These are phyloP conservation scores for Campylomormyrus numenius DNA, from an alignment of 2,113 vertebrate genomes.

Conservation along the genomic window DNA sequence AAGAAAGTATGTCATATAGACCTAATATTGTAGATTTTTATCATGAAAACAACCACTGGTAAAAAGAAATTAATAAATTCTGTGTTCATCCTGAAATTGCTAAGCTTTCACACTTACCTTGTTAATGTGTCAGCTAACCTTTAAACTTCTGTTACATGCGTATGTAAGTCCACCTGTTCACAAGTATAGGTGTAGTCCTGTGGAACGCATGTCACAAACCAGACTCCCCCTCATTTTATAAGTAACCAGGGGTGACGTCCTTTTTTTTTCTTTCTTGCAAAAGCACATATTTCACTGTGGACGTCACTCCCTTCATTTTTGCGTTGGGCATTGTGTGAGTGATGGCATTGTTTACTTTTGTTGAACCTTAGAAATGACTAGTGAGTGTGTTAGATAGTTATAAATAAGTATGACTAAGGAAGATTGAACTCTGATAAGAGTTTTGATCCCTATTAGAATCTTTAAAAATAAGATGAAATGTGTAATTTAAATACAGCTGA, in stretches of 20 bases:
- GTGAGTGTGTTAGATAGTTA: neutral
- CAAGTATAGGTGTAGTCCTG: neutral
- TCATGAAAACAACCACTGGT: neutral
- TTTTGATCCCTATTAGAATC: neutral
- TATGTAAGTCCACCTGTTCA: neutral
- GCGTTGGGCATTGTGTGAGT: neutral
- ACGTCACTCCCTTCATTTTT: neutral
- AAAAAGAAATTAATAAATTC: neutral
- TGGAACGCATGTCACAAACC: neutral
- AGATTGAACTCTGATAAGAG: neutral
- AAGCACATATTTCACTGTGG: neutral
- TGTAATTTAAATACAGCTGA: too few relatives aligned
- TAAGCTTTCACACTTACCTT: neutral
- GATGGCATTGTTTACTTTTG: neutral
- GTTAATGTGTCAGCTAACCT: neutral
- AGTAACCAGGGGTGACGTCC: neutral
- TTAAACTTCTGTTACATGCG: neutral
- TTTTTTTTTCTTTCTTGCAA: neutral
- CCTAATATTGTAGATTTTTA: neutral
- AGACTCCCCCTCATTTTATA: neutral
- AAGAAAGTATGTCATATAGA: neutral
- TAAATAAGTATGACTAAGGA: neutral
- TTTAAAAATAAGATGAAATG: too few relatives aligned
- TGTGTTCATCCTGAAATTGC: neutral
- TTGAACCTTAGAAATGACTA: neutral